Evolutionary conservation across 2,888 invertebrate species (phyloP), one percentile per base, ranked within the genome.

Genomic region (Linhomoeus sp.): DNA sequence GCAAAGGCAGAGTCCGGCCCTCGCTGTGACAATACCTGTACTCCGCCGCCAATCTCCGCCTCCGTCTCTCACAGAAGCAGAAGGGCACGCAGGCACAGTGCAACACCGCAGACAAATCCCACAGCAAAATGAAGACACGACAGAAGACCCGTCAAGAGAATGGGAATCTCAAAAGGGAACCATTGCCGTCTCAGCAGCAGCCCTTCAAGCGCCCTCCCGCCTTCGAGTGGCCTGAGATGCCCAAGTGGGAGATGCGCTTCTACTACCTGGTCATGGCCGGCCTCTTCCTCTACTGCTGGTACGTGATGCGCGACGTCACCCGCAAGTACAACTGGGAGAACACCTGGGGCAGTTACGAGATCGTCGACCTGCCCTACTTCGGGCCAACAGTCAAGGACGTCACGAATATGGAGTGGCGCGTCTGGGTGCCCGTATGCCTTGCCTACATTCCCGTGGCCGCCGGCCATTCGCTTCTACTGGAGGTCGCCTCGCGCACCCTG

Each of bases 161-260:
- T n/a, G n/a, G n/a, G n/a, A n/a, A n/a, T n/a, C n/a, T n/a, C n/a
- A n/a, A n/a, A n/a, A n/a, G n/a, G n/a, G n/a, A n/a, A n/a, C n/a
- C n/a, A n/a, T n/a, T n/a, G n/a, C n/a, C n/a, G n/a, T n/a, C n/a
- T n/a, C n/a, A n/a, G n/a, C n/a, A n/a, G n/a, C n/a, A n/a, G n/a
- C n/a, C n/a, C n/a, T n/a, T n/a, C n/a, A n/a, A n/a, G n/a, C n/a
- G n/a, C n/a, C n/a, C 43, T 3, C 22, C 47, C 1, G 45, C 61
- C 15, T 62, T 61, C 49, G 50, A 50, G 22, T 63, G 63, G 50
- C 63, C 63, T 14, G 49, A 56, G 14, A 48, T 63, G 1, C 58
- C 58, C 24, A 53, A 25, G 25, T 44, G 38, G 36, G 58, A 64
- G 48, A 54, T 60, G 39, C 51, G 50, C 33, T 17, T 58, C 41